Conservation (phyloP, 2,888 invertebrate genomes). For the Dioctria linearis region DNA sequence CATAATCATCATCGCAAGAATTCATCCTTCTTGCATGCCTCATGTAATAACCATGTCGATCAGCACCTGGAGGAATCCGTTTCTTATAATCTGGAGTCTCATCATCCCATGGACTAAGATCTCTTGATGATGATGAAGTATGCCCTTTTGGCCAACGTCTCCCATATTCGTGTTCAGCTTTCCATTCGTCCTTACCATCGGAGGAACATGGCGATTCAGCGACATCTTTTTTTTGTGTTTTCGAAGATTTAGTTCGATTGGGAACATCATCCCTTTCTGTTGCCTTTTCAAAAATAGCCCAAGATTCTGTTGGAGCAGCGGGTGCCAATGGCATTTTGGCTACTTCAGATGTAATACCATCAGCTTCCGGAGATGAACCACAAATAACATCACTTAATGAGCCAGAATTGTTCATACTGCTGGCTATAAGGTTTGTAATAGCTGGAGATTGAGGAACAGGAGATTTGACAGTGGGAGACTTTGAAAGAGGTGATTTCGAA, state of each 20-base stretch:
- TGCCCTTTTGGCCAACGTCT: conserved; percentile 75
- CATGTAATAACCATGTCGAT: conserved; percentile 72
- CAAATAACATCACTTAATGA: conserved; percentile 77
- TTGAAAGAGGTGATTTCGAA: conserved; percentile 62
- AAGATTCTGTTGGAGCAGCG: conserved; percentile 71
- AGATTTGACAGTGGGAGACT: conserved; percentile 58
- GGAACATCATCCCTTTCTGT: background rate
- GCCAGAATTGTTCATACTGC: conserved; percentile 73
- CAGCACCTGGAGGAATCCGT: conserved; percentile 65
- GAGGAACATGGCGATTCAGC: conserved; percentile 84
- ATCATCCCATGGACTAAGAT: conserved; percentile 87
- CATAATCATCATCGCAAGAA: conserved; percentile 82
- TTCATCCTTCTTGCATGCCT: conserved; percentile 72
- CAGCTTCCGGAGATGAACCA: conserved; percentile 78
- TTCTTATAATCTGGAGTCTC: conserved; percentile 75
- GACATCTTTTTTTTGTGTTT: conserved; percentile 56
- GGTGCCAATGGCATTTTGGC: conserved; percentile 55
- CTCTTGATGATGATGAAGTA: conserved; percentile 82
- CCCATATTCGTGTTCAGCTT: conserved; percentile 70
- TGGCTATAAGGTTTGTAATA: conserved; percentile 70
- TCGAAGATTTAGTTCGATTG: conserved; percentile 43
- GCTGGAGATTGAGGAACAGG: conserved; percentile 66
- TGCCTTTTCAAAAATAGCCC: conserved; percentile 76
- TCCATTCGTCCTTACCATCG: conserved; percentile 79
- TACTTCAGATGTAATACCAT: conserved; percentile 57